phyloP scores from a whole-genome alignment of 1,140 invertebrate species.

The Heliconius eleuchia region DNA sequence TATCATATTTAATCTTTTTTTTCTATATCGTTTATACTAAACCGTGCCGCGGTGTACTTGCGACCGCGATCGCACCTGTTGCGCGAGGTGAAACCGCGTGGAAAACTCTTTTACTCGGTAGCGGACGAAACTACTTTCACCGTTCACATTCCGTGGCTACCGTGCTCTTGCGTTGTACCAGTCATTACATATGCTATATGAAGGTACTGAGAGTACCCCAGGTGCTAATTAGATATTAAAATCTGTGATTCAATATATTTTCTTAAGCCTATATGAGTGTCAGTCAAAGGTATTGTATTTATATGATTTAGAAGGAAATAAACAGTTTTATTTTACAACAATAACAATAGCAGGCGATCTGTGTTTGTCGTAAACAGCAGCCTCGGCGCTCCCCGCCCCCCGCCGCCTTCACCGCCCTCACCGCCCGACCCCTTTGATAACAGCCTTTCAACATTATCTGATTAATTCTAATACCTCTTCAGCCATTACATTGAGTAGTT shows the following conservation, averaged over 20 bases:
- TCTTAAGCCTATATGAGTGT: neutral
- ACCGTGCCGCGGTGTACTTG: constrained; percentile 37
- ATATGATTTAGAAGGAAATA: constrained; percentile 1
- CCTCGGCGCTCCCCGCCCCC: constrained; percentile 30
- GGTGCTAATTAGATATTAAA: constrained; percentile 27
- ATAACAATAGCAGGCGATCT: constrained; percentile 26
- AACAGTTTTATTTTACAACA: constrained; percentile 15
- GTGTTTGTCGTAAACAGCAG: constrained; percentile 33
- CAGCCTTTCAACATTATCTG: constrained; percentile 46
- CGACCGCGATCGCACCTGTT: constrained; percentile 59
- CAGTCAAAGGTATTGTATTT: constrained; percentile 30
- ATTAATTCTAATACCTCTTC: constrained; percentile 41
- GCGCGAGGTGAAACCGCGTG: constrained; percentile 74
- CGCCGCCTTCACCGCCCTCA: constrained; percentile 16
- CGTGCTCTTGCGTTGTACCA: constrained; percentile 58
- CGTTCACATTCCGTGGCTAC: constrained; percentile 66
- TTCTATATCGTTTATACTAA: constrained; percentile 33
- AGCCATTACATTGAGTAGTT: constrained; percentile 17
- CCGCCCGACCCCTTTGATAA: constrained; percentile 36
- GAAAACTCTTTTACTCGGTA: constrained; percentile 78
- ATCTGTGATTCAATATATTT: constrained; percentile 22
- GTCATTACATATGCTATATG: constrained; percentile 39
- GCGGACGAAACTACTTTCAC: constrained; percentile 77
- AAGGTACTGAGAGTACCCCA: constrained; percentile 27
- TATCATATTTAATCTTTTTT: constrained; percentile 28